Conservation (phyloP, 2,797 vertebrate species). For the Pristis pectinata region DNA sequence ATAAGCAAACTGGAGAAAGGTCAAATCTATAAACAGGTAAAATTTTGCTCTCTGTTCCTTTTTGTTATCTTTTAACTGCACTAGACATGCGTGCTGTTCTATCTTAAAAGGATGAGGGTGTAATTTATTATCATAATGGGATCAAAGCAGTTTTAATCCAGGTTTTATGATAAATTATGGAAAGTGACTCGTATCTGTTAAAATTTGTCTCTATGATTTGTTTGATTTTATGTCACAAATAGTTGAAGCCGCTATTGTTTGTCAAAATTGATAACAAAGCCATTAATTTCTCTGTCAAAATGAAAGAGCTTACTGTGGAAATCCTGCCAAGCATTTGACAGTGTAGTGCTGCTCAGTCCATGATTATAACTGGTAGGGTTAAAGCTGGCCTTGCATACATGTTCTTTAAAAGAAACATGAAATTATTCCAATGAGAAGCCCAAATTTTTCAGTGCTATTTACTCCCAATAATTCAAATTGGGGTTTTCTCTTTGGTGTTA, state of each 20-base stretch:
- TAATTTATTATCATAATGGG: background rate
- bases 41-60: background rate
- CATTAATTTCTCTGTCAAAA: background rate
- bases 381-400: background rate
- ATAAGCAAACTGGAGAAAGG: constrained; percentile 91
- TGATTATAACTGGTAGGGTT: background rate
- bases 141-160: background rate
- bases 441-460: background rate
- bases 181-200: background rate
- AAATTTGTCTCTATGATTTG: background rate
- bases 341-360: background rate
- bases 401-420: background rate
- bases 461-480: background rate
- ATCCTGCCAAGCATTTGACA: background rate
- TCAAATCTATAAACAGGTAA: constrained; percentile 96
- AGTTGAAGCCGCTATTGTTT: background rate
- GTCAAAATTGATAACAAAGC: background rate
- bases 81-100: too few species aligned
- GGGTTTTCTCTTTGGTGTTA: background rate
- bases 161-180: too few species aligned
- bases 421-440: background rate
- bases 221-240: background rate
- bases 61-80: background rate
- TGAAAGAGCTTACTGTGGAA: background rate
- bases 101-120: background rate